phyloP scores from a whole-genome alignment of 1,140 invertebrate species.

The Nymphalis io region DNA sequence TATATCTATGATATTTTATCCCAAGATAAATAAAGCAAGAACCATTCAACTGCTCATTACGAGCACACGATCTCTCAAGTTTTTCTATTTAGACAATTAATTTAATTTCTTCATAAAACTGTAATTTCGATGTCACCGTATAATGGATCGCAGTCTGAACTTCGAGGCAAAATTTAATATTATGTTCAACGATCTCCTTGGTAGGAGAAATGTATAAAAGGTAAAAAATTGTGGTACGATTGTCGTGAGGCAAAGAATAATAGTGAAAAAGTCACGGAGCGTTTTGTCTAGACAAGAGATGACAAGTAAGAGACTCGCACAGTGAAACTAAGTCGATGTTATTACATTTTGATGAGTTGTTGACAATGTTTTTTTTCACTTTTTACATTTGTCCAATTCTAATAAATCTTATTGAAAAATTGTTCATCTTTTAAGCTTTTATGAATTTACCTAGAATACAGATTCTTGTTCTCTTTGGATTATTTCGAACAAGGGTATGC shows the following conservation, averaged over 20 bases:
- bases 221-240: conserved; percentile 56
- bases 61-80: conserved; percentile 41
- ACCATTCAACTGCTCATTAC: conserved; percentile 7
- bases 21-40: conserved; percentile 19
- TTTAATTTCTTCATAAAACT: conserved; percentile 46
- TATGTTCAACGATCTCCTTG: conserved; percentile 59
- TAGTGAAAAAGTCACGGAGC: conserved; percentile 69
- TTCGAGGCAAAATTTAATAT: conserved; percentile 66
- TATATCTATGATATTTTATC: neutral
- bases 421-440: neutral
- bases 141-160: conserved; percentile 62
- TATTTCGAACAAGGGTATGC: too few relatives aligned
- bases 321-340: conserved; percentile 60
- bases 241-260: conserved; percentile 67
- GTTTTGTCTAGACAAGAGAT: conserved; percentile 72
- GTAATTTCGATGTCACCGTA: conserved; percentile 59
- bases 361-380: conserved; percentile 54
- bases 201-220: conserved; percentile 36
- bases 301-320: conserved; percentile 50
- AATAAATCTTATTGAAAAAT: conserved; percentile 6
- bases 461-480: neutral
- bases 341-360: conserved; percentile 75
- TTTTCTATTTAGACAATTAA: conserved; percentile 48
- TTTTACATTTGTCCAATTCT: conserved; percentile 9
- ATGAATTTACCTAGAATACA: neutral